A percentile compares a stretch with the other conserved stretches of the same genome.
Evolutionary conservation across 2,113 vertebrate species (phyloP).

Genomic region (Pholis gunnellus): DNA sequence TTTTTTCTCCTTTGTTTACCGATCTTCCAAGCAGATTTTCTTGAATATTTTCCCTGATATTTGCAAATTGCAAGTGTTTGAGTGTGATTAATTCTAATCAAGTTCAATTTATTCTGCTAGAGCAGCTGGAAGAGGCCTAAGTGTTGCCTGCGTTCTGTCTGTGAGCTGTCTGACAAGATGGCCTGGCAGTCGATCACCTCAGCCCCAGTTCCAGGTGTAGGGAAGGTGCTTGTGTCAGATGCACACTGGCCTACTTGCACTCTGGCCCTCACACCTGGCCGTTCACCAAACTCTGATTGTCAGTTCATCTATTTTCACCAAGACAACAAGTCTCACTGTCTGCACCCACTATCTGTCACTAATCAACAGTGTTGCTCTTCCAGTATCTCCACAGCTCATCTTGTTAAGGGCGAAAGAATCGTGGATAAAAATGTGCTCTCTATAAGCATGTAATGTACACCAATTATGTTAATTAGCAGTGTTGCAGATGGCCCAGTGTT

Average conservation of each 20-base stretch:
- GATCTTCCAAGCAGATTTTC: constrained; percentile 49
- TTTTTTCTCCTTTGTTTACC: constrained; percentile 51
- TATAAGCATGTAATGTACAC: constrained; percentile 85
- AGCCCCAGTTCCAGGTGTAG: constrained; percentile 80
- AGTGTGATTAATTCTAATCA: constrained; percentile 85
- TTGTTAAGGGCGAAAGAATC: constrained; percentile 75
- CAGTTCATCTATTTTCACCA: constrained; percentile 70
- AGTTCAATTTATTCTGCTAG: constrained; percentile 84
- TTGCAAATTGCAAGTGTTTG: constrained; percentile 80
- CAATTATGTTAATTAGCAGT: constrained; percentile 85
- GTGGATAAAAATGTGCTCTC: constrained; percentile 79
- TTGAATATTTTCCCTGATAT: constrained; percentile 75
- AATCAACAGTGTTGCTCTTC: constrained; percentile 74
- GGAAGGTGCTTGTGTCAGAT: constrained; percentile 77
- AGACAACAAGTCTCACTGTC: constrained; percentile 59
- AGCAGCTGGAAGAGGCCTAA: constrained; percentile 84
- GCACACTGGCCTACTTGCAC: constrained; percentile 77
- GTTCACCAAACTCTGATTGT: constrained; percentile 76
- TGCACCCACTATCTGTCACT: constrained; percentile 59
- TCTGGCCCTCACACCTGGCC: constrained; percentile 82
- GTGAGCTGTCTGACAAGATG: constrained; percentile 72
- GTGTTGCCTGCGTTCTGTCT: constrained; percentile 72
- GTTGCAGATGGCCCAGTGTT: constrained; percentile 85
- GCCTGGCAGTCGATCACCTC: constrained; percentile 72
- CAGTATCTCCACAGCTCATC: constrained; percentile 71